phyloP scores from a whole-genome alignment of 2,888 invertebrate species.

The Orthosia cruda region DNA sequence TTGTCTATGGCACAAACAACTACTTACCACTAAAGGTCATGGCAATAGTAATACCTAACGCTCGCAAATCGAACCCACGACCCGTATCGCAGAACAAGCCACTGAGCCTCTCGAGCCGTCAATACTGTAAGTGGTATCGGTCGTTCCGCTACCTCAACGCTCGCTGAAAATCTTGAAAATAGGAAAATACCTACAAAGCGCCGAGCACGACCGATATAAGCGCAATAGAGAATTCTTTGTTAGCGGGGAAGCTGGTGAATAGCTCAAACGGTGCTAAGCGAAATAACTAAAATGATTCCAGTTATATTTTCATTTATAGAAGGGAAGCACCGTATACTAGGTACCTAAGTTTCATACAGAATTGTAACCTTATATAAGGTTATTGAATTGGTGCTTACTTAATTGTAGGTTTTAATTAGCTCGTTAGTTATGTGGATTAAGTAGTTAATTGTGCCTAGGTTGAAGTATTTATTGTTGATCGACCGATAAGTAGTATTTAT shows the following conservation, averaged over 20 bases:
- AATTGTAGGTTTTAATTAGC: not conserved
- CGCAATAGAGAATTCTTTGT: slow-evolving; percentile 54
- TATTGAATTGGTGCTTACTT: not conserved
- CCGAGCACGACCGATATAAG: slow-evolving; percentile 4
- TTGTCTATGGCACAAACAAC: no score
- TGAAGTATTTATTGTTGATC: not conserved
- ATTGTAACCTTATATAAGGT: slow-evolving; percentile 6
- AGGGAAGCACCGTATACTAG: not conserved
- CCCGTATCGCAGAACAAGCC: not conserved
- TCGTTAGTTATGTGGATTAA: not conserved
- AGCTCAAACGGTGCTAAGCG: slow-evolving; percentile 36
- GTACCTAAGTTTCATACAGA: slow-evolving; percentile 1
- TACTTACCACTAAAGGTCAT: not conserved
- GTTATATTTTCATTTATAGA: slow-evolving; percentile 31
- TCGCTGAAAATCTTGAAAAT: slow-evolving; percentile 53
- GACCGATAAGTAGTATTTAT: not conserved
- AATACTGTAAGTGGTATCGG: slow-evolving; percentile 51
- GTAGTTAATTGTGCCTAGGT: not conserved
- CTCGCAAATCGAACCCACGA: not conserved
- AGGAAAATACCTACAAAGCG: slow-evolving; percentile 42
- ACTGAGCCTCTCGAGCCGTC: slow-evolving; percentile 19
- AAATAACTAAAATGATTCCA: slow-evolving; percentile 21
- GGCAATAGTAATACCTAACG: not conserved
- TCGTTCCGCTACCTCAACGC: slow-evolving; percentile 49
- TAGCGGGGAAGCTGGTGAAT: slow-evolving; percentile 42